phyloP scores from a whole-genome alignment of 2,888 invertebrate genomes.

The Rugalucina vietnamica region DNA sequence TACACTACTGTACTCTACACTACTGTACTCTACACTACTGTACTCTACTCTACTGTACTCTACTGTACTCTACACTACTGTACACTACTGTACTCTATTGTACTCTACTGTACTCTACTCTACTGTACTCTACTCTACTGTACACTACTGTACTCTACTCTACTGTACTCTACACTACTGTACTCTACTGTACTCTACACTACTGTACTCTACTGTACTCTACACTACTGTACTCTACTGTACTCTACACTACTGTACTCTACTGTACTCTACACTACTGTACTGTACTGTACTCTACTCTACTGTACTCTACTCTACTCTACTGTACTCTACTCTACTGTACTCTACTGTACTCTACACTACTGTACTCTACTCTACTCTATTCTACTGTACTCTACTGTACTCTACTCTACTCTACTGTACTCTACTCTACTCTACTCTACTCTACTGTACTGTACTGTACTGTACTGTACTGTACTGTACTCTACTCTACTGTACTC shows the following conservation, averaged over 20 bases:
- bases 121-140: slow-evolving; percentile 19
- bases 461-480: slow-evolving; percentile 24
- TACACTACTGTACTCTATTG: neutral
- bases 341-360: neutral
- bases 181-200: neutral
- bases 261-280: neutral
- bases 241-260: slow-evolving; percentile 12
- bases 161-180: neutral
- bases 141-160: slow-evolving; percentile 3
- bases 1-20: neutral
- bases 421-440: too few relatives aligned
- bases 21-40: slow-evolving; percentile 10
- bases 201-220: slow-evolving; percentile 19
- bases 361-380: neutral
- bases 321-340: neutral
- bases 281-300: slow-evolving; percentile 29
- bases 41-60: slow-evolving; percentile 21
- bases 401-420: slow-evolving; percentile 24
- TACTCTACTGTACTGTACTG: too few relatives aligned
- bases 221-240: neutral
- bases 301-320: neutral
- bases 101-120: slow-evolving; percentile 18
- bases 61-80: slow-evolving; percentile 13
- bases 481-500: neutral
- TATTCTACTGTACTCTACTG: neutral